Evolutionary conservation across 2,888 invertebrate species (phyloP).

Genomic region (Conops quadrifasciatus): DNA sequence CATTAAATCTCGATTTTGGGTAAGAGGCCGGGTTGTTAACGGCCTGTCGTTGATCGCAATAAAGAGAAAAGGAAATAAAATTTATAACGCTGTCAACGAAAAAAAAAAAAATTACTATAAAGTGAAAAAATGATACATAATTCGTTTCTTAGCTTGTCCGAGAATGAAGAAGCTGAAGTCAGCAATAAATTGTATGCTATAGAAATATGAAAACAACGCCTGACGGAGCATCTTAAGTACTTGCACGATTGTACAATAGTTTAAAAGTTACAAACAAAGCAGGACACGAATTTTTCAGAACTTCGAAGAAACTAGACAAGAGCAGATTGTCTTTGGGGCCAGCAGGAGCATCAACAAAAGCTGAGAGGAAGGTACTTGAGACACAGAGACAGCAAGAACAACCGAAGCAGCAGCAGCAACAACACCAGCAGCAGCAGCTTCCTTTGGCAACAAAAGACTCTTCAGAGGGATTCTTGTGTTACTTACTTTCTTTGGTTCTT

Average conservation of each 20-base stretch:
- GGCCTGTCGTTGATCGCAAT: not conserved
- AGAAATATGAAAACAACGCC: slow-evolving; percentile 51
- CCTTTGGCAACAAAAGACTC: no score
- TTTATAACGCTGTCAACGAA: slow-evolving; percentile 20
- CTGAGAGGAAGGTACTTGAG: slow-evolving; percentile 25
- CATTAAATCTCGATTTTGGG: slow-evolving; percentile 41
- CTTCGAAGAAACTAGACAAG: not conserved
- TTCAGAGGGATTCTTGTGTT: no score
- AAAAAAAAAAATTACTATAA: slow-evolving; percentile 23
- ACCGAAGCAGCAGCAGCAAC: not conserved
- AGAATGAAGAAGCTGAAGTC: not conserved
- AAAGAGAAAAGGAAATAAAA: not conserved
- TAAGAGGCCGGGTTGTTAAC: slow-evolving; percentile 8
- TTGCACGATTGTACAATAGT: not conserved
- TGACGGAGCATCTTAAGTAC: not conserved
- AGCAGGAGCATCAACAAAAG: slow-evolving; percentile 1
- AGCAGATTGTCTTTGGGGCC: not conserved
- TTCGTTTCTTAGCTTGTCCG: not conserved
- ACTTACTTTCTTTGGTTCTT: no score
- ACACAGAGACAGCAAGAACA: not conserved
- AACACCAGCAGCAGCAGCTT: not conserved
- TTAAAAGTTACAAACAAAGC: slow-evolving; percentile 8
- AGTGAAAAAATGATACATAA: not conserved
- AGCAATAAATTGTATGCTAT: slow-evolving; percentile 54
- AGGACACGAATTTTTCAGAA: slow-evolving; percentile 22